Evolutionary conservation across 2,797 vertebrate species (phyloP).

Genomic region (Apodemus agrarius): DNA sequence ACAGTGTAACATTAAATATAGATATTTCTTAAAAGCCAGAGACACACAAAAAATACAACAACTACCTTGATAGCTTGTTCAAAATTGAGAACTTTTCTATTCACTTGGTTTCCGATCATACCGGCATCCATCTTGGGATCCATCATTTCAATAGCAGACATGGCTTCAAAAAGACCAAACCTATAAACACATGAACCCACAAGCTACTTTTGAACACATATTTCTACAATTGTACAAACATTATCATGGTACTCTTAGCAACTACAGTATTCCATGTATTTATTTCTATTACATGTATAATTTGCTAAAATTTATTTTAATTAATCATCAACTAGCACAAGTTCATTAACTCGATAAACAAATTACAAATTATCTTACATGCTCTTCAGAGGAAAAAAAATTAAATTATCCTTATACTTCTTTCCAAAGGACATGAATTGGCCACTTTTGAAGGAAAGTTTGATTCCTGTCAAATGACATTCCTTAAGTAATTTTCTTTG

Average conservation of each 20-base stretch:
- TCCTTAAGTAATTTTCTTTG: conserved; percentile 22
- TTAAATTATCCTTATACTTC: not conserved
- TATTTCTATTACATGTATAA: not conserved
- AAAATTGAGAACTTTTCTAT: conserved; percentile 98
- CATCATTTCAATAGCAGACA: conserved; percentile 99
- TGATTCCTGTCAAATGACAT: not conserved
- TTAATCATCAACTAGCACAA: conserved; percentile 32
- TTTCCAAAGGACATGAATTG: not conserved
- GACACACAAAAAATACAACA: conserved; percentile 46
- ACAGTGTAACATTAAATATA: conserved; percentile 58
- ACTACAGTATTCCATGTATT: conserved; percentile 27
- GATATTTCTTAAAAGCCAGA: conserved; percentile 6
- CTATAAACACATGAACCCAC: conserved; percentile 84
- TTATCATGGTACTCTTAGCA: conserved; percentile 2
- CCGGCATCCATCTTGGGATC: conserved; percentile 99
- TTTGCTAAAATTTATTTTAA: conserved; percentile 48
- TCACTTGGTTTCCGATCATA: conserved; percentile 99
- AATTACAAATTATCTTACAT: conserved; percentile 18
- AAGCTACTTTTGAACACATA: conserved; percentile 58
- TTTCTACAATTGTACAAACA: conserved; percentile 8
- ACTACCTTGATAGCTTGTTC: conserved; percentile 98
- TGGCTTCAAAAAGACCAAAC: conserved; percentile 99
- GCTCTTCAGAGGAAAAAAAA: not conserved
- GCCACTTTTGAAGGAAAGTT: not conserved
- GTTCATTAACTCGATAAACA: not conserved